Percentiles rank a stretch among this genome's conserved stretches.
Evolutionary conservation across 2,797 vertebrate genomes (phyloP).

Genomic region (Hoplostethus mediterraneus): DNA sequence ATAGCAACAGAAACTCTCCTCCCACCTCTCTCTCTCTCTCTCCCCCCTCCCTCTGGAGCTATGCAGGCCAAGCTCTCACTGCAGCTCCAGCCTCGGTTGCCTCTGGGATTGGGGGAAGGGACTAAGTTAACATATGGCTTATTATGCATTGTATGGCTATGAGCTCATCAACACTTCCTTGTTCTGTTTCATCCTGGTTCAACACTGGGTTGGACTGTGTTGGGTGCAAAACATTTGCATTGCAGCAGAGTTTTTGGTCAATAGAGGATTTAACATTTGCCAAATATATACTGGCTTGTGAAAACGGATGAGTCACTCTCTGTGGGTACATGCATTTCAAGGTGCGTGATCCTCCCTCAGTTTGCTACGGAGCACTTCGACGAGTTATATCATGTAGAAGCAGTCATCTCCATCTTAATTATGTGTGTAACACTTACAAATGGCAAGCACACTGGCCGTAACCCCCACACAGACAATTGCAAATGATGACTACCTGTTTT

Average conservation of each 20-base stretch:
- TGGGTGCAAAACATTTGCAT: conserved; percentile 7
- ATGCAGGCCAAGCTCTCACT: conserved; percentile 71
- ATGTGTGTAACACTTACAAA: conserved; percentile 54
- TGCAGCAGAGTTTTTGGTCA: not conserved
- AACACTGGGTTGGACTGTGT: conserved; percentile 2
- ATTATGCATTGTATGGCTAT: conserved; percentile 71
- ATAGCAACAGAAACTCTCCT: conserved; percentile 78
- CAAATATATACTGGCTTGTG: not conserved
- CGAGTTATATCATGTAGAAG: conserved; percentile 20
- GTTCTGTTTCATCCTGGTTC: conserved; percentile 9
- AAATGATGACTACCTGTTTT: conserved; percentile 76
- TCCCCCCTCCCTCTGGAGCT: conserved; percentile 65
- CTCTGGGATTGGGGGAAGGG: conserved; percentile 69
- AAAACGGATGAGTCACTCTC: conserved; percentile 8
- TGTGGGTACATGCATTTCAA: conserved; percentile 7
- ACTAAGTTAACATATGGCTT: conserved; percentile 74
- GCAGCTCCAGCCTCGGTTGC: conserved; percentile 57
- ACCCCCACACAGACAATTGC: conserved; percentile 58
- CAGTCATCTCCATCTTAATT: conserved; percentile 43
- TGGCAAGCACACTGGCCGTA: conserved; percentile 48
- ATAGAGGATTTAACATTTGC: no score
- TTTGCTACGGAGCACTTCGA: conserved; percentile 9
- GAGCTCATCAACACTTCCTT: conserved; percentile 44
- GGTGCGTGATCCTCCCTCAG: conserved; percentile 7
- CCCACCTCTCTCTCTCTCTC: conserved; percentile 51